Conservation (phyloP, 1,140 invertebrate species). For the Eriocheir sinensis region DNA sequence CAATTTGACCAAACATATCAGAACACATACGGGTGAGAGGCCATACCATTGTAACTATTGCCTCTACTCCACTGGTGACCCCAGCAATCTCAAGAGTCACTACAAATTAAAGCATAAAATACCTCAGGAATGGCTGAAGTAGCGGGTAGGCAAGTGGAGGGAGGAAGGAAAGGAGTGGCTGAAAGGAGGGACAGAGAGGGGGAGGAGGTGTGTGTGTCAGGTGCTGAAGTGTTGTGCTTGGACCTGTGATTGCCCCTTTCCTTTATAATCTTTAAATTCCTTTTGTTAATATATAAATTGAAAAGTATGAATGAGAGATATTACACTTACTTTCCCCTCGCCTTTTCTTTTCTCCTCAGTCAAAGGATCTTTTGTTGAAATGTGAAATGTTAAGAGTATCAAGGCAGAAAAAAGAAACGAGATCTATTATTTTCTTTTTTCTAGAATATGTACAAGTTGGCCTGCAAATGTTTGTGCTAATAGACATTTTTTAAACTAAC, state of each 20-base stretch:
- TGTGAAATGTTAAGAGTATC: too few relatives aligned
- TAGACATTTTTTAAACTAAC: neutral
- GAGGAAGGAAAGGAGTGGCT: neutral
- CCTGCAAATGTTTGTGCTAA: neutral
- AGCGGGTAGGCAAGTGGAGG: neutral
- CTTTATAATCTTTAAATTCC: neutral
- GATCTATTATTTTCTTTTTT: neutral
- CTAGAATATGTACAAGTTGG: neutral
- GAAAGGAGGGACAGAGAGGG: neutral
- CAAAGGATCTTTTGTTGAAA: too few relatives aligned
- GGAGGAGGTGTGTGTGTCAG: neutral
- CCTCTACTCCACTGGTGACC: constrained; percentile 74
- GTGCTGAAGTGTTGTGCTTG: neutral
- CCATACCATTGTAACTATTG: constrained; percentile 89
- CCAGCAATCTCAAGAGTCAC: constrained; percentile 77
- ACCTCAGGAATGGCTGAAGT: constrained; percentile 36
- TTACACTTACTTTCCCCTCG: neutral
- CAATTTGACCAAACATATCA: constrained; percentile 84
- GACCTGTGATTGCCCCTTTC: neutral
- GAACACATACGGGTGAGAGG: constrained; percentile 89
- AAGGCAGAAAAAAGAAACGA: too few relatives aligned
- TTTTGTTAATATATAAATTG: neutral
- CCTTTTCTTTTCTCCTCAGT: too few relatives aligned
- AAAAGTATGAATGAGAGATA: neutral
- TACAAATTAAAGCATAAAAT: constrained; percentile 67